phyloP scores from a whole-genome alignment of 2,797 vertebrate genomes.

The Myotis pilosus region DNA sequence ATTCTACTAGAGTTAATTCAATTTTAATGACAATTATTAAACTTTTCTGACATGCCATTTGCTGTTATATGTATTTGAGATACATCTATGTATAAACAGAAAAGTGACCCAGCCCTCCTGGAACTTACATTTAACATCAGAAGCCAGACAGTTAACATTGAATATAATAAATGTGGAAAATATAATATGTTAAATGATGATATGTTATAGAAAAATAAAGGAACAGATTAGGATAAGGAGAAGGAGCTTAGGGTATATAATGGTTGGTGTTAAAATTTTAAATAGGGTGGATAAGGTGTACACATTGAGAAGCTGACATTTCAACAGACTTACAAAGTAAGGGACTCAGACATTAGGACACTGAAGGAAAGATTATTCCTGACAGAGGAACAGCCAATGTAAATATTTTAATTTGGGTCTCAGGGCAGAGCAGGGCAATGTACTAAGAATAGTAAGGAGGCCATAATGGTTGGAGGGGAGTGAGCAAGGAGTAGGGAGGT shows the following conservation, averaged over 20 bases:
- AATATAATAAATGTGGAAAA: not conserved
- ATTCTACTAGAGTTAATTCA: not conserved
- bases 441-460: not conserved
- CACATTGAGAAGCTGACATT: not conserved
- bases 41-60: not conserved
- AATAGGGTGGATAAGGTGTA: not conserved
- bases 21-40: not conserved
- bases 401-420: not conserved
- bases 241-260: not conserved
- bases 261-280: not conserved
- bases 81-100: not conserved
- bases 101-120: not conserved
- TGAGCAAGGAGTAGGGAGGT: not conserved
- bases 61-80: not conserved
- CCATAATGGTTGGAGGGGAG: no score
- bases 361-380: not conserved
- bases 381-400: not conserved
- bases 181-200: not conserved
- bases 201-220: not conserved
- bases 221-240: not conserved
- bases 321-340: not conserved
- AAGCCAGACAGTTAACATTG: not conserved
- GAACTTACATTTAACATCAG: not conserved
- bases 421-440: rapidly evolving
- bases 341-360: not conserved